Conservation (phyloP, 1,140 invertebrate genomes). For the Conus betulinus region DNA sequence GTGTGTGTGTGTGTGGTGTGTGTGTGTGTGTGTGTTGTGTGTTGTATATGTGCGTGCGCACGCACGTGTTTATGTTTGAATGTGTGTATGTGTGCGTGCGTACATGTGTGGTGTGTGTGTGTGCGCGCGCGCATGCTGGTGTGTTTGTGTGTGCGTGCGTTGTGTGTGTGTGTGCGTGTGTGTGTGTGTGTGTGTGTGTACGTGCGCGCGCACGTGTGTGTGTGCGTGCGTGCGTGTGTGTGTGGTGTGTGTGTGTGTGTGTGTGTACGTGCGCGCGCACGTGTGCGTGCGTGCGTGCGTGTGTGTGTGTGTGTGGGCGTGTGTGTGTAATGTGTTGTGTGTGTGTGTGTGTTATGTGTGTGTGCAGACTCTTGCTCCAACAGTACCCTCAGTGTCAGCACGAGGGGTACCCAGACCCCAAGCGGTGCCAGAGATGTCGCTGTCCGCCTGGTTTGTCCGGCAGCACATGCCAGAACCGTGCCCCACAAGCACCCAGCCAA, state of each 20-base stretch:
- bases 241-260: slow-evolving; percentile 13
- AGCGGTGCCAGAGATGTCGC: slow-evolving; percentile 65
- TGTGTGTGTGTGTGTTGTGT: no score
- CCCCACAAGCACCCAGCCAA: no score
- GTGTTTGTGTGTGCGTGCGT: no score
- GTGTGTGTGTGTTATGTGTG: not conserved
- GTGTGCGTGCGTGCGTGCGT: slow-evolving; percentile 9
- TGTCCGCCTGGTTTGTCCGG: slow-evolving; percentile 70
- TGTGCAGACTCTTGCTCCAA: slow-evolving; percentile 52
- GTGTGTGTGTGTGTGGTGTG: no score
- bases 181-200: no score
- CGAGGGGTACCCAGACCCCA: slow-evolving; percentile 73
- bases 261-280: not conserved
- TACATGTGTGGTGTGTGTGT: no score
- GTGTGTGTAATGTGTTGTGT: no score
- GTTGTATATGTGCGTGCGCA: no score
- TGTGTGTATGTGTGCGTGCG: no score
- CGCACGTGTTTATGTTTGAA: no score
- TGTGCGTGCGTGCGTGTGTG: not conserved
- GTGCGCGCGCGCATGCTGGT: no score
- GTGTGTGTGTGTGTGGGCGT: not conserved
- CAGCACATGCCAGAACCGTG: slow-evolving; percentile 58
- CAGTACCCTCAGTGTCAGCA: slow-evolving; percentile 57
- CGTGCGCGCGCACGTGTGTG: not conserved
- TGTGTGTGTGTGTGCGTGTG: no score